Evolutionary conservation across 2,888 invertebrate species (phyloP), one percentile per base, ranked within the genome.

Genomic region (Cerastis leucographa): DNA sequence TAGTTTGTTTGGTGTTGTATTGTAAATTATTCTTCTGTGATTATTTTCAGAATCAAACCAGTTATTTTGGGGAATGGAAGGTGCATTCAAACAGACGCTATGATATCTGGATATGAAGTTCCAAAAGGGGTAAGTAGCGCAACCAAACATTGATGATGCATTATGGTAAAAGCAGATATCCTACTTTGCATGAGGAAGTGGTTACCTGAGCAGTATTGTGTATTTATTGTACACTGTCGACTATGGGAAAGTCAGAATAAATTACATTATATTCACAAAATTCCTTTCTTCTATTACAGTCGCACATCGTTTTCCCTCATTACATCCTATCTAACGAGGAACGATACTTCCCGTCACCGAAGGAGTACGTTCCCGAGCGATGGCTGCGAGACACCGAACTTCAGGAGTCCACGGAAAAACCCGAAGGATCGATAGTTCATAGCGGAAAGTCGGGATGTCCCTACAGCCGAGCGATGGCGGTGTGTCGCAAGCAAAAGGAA

Each of bases 51-150:
- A 91, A 98, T 98, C 94, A 98, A 98, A 93, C 98, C 98, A 14
- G 98, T 98, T 25, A 98, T 98, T 83, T 97, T 98, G 90, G 98
- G 98, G 59, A 98, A 98, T 88, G 98, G 98, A 9, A 97, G 98
- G 86, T 98, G 98, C 90, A 97, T 98, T 71, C 98, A 98, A 92
- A 97, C 97, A 14, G 98, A 98, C 93, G 96, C 98, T 5, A 97
- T 98, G 19, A 97, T 98, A 89, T 97, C 97, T 78, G 98, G 98
- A 81, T 98, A 98, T 91, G 96, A 97, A 91, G 97, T 99, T 82
- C 98, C 98, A 22, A 98, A 98, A 95, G 98, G 98, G 94, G 98
- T 98, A 97, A 97, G 97, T 40, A 29, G 29, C 25, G 25, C 4
- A 49, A 61, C 17, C 2, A 40, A 44, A n/a, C 2, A n/a, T 17